Conservation (phyloP, 2,888 invertebrate genomes). For the Sinohyriopsis cumingii region DNA sequence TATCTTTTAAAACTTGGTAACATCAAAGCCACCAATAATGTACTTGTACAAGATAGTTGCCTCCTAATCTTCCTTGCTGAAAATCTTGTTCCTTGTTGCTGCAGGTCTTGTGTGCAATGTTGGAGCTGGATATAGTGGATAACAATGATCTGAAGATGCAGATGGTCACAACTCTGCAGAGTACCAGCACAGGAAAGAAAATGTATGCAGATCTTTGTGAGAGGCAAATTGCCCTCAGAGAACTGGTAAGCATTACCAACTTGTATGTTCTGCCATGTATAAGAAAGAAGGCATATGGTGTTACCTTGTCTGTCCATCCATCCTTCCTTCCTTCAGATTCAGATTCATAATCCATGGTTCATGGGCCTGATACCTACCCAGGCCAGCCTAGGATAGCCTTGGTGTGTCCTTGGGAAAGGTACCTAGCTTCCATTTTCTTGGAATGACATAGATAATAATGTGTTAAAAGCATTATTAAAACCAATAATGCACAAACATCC, state of each 20-base stretch:
- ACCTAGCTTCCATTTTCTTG: too few relatives aligned
- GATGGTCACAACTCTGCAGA: constrained; percentile 83
- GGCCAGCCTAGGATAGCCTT: too few relatives aligned
- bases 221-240: constrained; percentile 81
- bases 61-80: neutral
- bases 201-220: constrained; percentile 83
- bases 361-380: neutral
- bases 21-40: too few relatives aligned
- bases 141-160: constrained; percentile 77
- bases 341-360: neutral
- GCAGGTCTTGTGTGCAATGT: constrained; percentile 82
- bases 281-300: neutral
- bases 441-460: too few relatives aligned
- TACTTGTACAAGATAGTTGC: neutral
- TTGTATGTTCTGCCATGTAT: neutral
- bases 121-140: constrained; percentile 83
- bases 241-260: constrained; percentile 77
- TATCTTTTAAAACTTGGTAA: too few relatives aligned
- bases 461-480: too few relatives aligned
- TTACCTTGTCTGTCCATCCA: neutral
- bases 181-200: constrained; percentile 80
- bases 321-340: neutral
- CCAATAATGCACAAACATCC: too few relatives aligned
- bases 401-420: too few relatives aligned
- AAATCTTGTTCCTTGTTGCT: neutral